A percentile compares a stretch with the other conserved stretches of the same genome.
These are phyloP conservation scores for Python bivittatus DNA, from an alignment of 2,113 vertebrate species.

Conservation along the genomic window DNA sequence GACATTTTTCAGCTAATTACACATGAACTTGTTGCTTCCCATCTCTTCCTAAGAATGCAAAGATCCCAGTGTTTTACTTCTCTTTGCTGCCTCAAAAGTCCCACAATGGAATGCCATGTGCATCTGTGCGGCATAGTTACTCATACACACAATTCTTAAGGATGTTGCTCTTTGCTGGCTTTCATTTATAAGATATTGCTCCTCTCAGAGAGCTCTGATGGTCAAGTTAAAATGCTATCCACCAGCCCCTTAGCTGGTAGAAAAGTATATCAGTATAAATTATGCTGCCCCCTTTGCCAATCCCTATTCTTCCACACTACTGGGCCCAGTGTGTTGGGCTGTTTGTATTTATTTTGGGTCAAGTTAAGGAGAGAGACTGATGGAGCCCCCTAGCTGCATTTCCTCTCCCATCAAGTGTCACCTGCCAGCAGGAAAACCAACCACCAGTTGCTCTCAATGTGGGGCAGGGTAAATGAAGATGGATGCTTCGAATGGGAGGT, in stretches of 20 bases:
- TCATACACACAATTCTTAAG: not conserved
- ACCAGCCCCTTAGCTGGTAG: not conserved
- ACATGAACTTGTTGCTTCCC: slow-evolving; percentile 61
- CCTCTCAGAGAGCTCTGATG: not conserved
- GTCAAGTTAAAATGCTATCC: not conserved
- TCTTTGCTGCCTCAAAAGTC: not conserved
- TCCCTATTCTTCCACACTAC: not conserved
- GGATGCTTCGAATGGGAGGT: not conserved
- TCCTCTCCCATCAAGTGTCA: not conserved
- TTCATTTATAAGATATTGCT: not conserved
- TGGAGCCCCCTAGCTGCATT: not conserved
- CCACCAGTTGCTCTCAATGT: not conserved
- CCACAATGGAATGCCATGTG: rapidly evolving
- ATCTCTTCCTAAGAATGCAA: not conserved
- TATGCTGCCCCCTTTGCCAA: not conserved
- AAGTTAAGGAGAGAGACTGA: not conserved
- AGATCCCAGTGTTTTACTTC: not conserved
- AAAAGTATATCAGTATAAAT: not conserved
- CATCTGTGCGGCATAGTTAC: not conserved
- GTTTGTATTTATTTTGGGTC: not conserved
- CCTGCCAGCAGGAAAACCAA: not conserved
- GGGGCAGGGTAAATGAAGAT: not conserved
- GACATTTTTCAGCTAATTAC: slow-evolving; percentile 45
- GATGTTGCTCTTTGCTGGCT: not conserved
- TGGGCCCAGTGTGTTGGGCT: not conserved